Percentiles rank a stretch among this genome's conserved stretches.
phyloP scores from a whole-genome alignment of 2,113 vertebrate species.

The Platysteira castanea region DNA sequence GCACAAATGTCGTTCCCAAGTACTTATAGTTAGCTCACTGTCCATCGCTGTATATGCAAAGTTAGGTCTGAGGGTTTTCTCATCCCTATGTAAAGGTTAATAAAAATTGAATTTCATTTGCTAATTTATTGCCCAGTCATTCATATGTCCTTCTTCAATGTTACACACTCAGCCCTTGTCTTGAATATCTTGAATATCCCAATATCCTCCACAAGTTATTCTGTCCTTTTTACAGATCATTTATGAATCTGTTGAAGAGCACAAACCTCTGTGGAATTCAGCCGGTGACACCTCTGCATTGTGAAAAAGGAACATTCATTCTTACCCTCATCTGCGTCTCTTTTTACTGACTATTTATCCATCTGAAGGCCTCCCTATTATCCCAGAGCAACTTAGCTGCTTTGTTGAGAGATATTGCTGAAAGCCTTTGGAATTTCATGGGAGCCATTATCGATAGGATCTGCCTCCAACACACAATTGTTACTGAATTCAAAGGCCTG shows the following conservation, averaged over 20 bases:
- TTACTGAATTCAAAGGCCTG: not conserved
- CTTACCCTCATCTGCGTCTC: not conserved
- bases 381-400: not conserved
- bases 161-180: not conserved
- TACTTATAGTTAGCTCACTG: not conserved
- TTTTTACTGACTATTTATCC: not conserved
- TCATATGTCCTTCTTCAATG: not conserved
- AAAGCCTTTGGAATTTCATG: not conserved
- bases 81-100: not conserved
- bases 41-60: not conserved
- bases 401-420: not conserved
- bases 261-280: conserved; percentile 19
- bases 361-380: not conserved
- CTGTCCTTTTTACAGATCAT: not conserved
- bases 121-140: not conserved
- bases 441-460: not conserved
- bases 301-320: conserved; percentile 40
- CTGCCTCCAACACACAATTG: not conserved
- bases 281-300: not conserved
- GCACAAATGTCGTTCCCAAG: not conserved
- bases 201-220: not conserved
- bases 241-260: conserved; percentile 5
- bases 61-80: not conserved
- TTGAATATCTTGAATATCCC: not conserved
- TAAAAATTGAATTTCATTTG: not conserved